These are phyloP conservation scores for Chymomyza procnemis DNA, from an alignment of 2,888 invertebrate species.

Conservation along the genomic window DNA sequence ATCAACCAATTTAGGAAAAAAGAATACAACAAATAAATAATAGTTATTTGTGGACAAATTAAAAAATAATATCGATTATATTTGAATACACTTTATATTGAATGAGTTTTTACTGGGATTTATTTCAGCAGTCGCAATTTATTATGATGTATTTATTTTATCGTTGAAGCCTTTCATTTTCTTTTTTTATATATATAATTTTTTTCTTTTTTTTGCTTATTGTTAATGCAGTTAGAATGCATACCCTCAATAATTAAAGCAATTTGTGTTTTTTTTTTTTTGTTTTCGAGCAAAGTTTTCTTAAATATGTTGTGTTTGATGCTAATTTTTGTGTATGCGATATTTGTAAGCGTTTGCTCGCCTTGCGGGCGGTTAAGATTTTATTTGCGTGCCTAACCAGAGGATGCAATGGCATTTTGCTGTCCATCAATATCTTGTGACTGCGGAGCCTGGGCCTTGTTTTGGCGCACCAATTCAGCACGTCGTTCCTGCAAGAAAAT, in stretches of 20 bases:
- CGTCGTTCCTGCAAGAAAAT: constrained; percentile 87
- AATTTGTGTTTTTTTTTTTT: not conserved
- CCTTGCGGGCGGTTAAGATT: constrained; percentile 11
- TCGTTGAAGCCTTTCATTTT: constrained; percentile 23
- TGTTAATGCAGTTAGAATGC: not conserved
- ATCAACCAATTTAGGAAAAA: too few relatives aligned
- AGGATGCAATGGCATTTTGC: constrained; percentile 82
- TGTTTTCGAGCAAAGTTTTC: not conserved
- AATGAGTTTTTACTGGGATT: constrained; percentile 56
- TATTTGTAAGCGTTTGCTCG: constrained; percentile 16
- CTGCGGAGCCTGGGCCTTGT: constrained; percentile 82
- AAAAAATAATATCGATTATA: not conserved
- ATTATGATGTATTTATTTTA: constrained; percentile 18
- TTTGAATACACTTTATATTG: constrained; percentile 41
- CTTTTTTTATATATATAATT: not conserved
- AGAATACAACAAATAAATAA: too few relatives aligned
- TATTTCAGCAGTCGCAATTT: constrained; percentile 30
- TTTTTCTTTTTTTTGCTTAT: not conserved
- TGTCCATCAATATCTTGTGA: constrained; percentile 79
- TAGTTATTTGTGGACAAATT: too few relatives aligned
- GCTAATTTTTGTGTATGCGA: constrained; percentile 30
- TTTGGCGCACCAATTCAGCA: constrained; percentile 93
- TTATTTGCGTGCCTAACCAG: constrained; percentile 80
- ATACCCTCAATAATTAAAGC: not conserved
- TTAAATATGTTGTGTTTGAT: constrained; percentile 36